Evolutionary conservation across 2,113 vertebrate genomes (phyloP).

Genomic region (Callaeas wilsoni): DNA sequence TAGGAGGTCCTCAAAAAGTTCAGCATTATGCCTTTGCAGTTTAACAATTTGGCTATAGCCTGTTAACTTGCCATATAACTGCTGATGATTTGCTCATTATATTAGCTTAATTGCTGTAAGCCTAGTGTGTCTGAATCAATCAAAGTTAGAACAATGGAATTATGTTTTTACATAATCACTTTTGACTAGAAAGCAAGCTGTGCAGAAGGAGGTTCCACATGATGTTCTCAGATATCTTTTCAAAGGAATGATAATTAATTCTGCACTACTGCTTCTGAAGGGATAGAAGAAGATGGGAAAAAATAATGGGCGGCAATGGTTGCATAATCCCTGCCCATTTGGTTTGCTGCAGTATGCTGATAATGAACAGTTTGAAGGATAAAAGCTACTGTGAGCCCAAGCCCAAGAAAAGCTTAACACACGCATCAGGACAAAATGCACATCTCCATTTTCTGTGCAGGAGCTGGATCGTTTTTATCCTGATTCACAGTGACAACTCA

Average conservation of each 20-base stretch:
- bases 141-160: constrained; percentile 38
- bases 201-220: background rate
- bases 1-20: background rate
- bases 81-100: constrained; percentile 8
- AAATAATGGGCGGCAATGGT: background rate
- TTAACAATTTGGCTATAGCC: background rate
- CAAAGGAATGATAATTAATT: constrained; percentile 42
- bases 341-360: background rate
- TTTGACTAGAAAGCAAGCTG: constrained; percentile 19
- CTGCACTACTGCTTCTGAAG: constrained; percentile 28
- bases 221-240: constrained; percentile 30
- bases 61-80: background rate
- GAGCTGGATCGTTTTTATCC: background rate
- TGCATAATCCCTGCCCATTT: background rate
- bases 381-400: background rate
- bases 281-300: background rate
- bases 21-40: background rate
- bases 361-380: background rate
- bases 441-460: background rate
- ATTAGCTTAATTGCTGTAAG: constrained; percentile 26
- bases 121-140: constrained; percentile 11
- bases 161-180: constrained; percentile 16
- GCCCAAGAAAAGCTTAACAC: background rate
- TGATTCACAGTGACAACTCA: constrained; percentile 30
- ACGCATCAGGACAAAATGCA: background rate